These are phyloP conservation scores for Drosophila yakuba DNA, from an alignment of 1,140 invertebrate genomes.

Conservation along the genomic window DNA sequence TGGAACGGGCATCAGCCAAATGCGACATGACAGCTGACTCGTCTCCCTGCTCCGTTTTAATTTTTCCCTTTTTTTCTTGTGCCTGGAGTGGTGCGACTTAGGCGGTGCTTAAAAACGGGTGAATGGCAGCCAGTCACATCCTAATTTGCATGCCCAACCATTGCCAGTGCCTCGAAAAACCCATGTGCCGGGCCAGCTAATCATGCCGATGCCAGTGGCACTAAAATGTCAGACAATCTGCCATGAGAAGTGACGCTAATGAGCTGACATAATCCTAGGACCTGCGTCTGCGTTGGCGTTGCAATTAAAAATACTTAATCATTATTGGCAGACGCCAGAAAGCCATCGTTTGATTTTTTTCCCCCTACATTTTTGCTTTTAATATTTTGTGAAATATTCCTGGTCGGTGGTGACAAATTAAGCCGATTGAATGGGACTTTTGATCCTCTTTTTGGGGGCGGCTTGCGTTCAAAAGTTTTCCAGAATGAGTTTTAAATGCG, in stretches of 20 bases:
- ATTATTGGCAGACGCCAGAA: conserved; percentile 63
- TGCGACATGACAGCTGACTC: conserved; percentile 63
- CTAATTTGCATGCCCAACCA: conserved; percentile 47
- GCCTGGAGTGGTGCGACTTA: conserved; percentile 40
- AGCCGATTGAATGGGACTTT: conserved; percentile 47
- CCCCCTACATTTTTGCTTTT: conserved; percentile 14
- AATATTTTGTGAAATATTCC: conserved; percentile 9
- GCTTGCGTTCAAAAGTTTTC: conserved; percentile 28
- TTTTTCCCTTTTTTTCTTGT: conserved; percentile 13
- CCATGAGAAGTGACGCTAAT: conserved; percentile 74
- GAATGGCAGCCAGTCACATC: conserved; percentile 71
- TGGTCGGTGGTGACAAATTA: conserved; percentile 61
- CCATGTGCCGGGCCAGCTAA: conserved; percentile 49
- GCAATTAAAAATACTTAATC: conserved; percentile 74
- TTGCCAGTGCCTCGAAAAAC: neutral
- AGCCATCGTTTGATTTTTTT: conserved; percentile 21
- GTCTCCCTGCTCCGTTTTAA: conserved; percentile 10
- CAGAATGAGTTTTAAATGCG: conserved; percentile 53
- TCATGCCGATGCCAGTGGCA: conserved; percentile 52
- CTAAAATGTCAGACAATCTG: conserved; percentile 59
- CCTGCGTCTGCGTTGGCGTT: conserved; percentile 3
- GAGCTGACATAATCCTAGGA: conserved; percentile 59
- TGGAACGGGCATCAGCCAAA: conserved; percentile 51
- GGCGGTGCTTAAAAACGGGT: conserved; percentile 69
- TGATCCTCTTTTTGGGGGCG: conserved; percentile 1